phyloP scores from a whole-genome alignment of 2,888 invertebrate genomes.

The Pristionchus entomophagus region DNA sequence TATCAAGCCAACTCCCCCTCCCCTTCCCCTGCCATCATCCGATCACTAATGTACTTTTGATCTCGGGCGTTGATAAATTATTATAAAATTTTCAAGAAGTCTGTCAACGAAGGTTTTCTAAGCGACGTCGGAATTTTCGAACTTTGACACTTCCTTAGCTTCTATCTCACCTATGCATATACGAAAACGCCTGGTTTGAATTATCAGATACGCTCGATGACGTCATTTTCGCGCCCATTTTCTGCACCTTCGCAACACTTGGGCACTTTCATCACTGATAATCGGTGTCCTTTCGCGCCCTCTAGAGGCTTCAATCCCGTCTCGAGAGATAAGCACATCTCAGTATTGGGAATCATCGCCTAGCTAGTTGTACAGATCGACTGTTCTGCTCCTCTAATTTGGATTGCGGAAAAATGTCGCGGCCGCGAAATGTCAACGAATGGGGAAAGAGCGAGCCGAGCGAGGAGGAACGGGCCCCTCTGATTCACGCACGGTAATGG shows the following conservation, averaged over 20 bases:
- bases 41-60: too few species aligned
- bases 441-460: background rate
- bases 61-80: too few species aligned
- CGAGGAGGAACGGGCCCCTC: background rate
- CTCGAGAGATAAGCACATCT: background rate
- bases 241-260: background rate
- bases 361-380: constrained; percentile 9
- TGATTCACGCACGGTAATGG: constrained; percentile 4
- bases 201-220: background rate
- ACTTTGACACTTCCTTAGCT: too few species aligned
- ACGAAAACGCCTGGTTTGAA: too few species aligned
- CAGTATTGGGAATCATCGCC: too few species aligned
- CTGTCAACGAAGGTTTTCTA: too few species aligned
- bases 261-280: constrained; percentile 23
- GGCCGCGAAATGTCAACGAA: background rate
- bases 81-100: too few species aligned
- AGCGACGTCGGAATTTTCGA: too few species aligned
- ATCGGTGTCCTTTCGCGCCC: background rate
- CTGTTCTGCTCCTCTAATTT: constrained; percentile 19
- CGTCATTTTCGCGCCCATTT: background rate
- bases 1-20: too few species aligned
- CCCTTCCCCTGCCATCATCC: too few species aligned
- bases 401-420: background rate
- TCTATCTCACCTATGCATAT: too few species aligned
- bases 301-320: background rate